Evolutionary conservation across 2,797 vertebrate species (phyloP).

Genomic region (Chloroceryle inda): DNA sequence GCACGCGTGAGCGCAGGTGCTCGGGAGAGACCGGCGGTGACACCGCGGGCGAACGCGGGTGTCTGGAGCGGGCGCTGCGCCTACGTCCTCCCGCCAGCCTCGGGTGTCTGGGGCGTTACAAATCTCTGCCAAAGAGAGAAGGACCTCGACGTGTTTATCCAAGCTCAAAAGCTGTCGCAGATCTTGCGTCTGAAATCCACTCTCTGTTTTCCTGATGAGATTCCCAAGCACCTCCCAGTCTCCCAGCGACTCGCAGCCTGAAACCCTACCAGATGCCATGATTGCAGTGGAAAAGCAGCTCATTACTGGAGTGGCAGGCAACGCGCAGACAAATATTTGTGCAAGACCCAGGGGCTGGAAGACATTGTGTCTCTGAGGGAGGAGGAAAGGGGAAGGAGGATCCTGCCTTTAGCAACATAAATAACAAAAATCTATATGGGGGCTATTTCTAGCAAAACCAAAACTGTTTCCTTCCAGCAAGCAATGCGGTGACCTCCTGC

Average conservation of each 20-base stretch:
- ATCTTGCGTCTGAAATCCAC: not conserved
- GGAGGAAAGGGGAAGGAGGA: not conserved
- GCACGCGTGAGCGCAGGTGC: not conserved
- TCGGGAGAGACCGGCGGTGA: not conserved
- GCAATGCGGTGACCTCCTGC: not conserved
- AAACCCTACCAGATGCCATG: conserved; percentile 36
- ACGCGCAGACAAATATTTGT: conserved; percentile 67
- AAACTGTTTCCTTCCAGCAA: not conserved
- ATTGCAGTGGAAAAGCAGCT: conserved; percentile 22
- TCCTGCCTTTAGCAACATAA: not conserved
- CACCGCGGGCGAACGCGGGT: not conserved
- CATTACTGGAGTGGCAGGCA: conserved; percentile 26
- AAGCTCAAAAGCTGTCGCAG: not conserved
- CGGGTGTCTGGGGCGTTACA: not conserved
- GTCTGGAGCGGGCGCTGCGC: not conserved
- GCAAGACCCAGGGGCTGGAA: conserved; percentile 30
- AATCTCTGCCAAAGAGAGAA: not conserved
- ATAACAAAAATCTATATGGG: not conserved
- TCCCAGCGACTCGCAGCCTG: conserved; percentile 8
- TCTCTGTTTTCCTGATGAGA: conserved; percentile 3
- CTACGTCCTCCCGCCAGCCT: not conserved
- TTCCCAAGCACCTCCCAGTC: conserved; percentile 59
- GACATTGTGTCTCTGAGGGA: not conserved
- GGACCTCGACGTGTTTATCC: not conserved
- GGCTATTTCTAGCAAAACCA: not conserved